Evolutionary conservation across 2,888 invertebrate species (phyloP), one percentile per base, ranked within the genome.

Genomic region (Meiosimyza decipiens): DNA sequence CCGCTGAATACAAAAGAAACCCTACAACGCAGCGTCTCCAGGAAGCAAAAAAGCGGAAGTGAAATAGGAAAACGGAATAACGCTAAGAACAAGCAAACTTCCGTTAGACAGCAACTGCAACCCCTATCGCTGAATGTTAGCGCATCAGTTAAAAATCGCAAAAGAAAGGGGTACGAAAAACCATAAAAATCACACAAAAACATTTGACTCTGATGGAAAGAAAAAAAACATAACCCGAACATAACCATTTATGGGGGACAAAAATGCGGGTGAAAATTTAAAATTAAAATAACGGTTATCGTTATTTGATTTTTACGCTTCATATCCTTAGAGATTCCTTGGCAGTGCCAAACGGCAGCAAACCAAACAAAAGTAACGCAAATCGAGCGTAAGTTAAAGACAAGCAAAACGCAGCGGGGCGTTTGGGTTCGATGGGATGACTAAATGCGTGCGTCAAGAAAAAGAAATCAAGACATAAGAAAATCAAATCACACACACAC

Each of bases 271-370:
- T 22, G 55, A 55, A 55, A 55, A 55, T 55, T 55, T 55, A n/a
- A 55, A 55, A 55, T 55, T 55, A 55, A 55, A 55, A 55, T 55
- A 22, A 55, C 55, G 55, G 55, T 55, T 55, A 55, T 55, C 55
- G 55, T 55, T 22, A 55, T 55, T 55, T 55, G 55, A 55, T 55
- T 55, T 22, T 11, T 22, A 18, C 16, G 55, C 55, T 55, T 16
- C 55, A 55, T 16, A 55, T 55, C 55, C 55, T 16, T 16, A 16
- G 55, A 55, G 55, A 55, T 22, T 22, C 22, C 22, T 55, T 22
- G 18, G 55, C 55, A 12, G 4, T 55, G 16, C 55, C 55, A 55
- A n/a, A 55, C 55, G 7, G 11, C 13, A 22, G 55, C 55, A 22
- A 55, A 28, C 28, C 3, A 28, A n/a, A 55, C 18, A n/a, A 16